Base-by-base conservation (phyloP, 1,140 invertebrate species). In the Drosophila mayri region DNA sequence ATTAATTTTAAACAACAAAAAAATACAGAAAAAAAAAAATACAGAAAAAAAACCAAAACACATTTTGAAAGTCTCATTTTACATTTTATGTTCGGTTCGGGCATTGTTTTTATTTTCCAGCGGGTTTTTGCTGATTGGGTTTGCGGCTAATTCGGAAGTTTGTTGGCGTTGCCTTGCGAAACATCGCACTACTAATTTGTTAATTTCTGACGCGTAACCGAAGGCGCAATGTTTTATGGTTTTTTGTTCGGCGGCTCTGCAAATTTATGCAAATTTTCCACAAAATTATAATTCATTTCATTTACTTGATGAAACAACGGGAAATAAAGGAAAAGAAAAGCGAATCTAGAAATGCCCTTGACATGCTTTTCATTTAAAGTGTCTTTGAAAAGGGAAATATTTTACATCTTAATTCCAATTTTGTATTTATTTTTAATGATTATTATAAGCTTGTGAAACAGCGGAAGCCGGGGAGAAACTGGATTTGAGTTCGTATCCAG, bases 101-200 rank as follows among this genome's bases (percentile, higher is more conserved):
- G 37, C 35, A 25, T 44, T 30, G 35, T 22, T 50, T 73, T 55
- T 41, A 49, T 22, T 9, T 41, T 63, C 16, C 50, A 37, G 50
- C 22, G 66, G 41, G 30, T 25, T 41, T 47, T 37, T 46, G 54
- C 44, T 76, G 61, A 70, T 76, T 81, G 59, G 65, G 43, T 63
- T 46, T 68, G 50, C 40, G 52, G 64, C 67, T 71, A 64, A 79
- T 87, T 87, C 80, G 80, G 76, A 87, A 88, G 80, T 87, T 88
- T 83, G 63, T 58, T 44, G 65, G 70, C 72, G 80, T 87, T 68
- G 71, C n/a, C 79, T 87, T 87, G 80, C 84, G 77, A 88, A 88
- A 88, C 77, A 84, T 90, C 80, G 84, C 81, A 88, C 85, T 88
- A 88, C 85, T 88, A 90, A 88, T 90, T 88, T 88, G 84, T 88